Conservation (phyloP, 2,113 vertebrate species). For the Thamnaconus septentrionalis region DNA sequence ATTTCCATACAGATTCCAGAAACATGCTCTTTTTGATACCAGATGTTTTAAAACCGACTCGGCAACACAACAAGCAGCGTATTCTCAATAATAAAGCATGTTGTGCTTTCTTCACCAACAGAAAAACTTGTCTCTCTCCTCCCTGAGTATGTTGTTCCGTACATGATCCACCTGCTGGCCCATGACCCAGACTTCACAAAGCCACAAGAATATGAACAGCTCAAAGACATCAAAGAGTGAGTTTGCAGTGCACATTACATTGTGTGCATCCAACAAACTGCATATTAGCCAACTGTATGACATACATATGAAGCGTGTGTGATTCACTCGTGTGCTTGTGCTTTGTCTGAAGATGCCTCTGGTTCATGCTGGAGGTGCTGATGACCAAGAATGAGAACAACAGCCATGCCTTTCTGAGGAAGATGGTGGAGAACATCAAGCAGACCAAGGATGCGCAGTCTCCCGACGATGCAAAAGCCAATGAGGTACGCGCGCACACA, state of each 20-base stretch:
- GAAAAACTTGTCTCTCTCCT: constrained; percentile 94
- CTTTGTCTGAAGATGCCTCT: constrained; percentile 83
- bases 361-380: constrained; percentile 99
- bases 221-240: constrained; percentile 99
- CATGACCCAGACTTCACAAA: constrained; percentile 99
- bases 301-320: not conserved
- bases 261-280: no score
- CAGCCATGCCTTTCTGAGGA: constrained; percentile 96
- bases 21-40: no score
- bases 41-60: no score
- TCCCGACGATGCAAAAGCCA: constrained; percentile 94
- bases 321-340: not conserved
- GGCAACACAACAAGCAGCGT: no score
- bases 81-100: not conserved
- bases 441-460: constrained; percentile 95
- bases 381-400: constrained; percentile 99
- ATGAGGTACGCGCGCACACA: constrained; percentile 78
- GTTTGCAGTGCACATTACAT: constrained; percentile 46
- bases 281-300: no score
- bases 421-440: constrained; percentile 98
- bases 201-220: constrained; percentile 95
- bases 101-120: constrained; percentile 46
- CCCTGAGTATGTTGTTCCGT: constrained; percentile 97
- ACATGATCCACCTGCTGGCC: constrained; percentile 96
- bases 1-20: no score